Conservation (phyloP, 2,113 vertebrate genomes). For the Lepus europaeus region DNA sequence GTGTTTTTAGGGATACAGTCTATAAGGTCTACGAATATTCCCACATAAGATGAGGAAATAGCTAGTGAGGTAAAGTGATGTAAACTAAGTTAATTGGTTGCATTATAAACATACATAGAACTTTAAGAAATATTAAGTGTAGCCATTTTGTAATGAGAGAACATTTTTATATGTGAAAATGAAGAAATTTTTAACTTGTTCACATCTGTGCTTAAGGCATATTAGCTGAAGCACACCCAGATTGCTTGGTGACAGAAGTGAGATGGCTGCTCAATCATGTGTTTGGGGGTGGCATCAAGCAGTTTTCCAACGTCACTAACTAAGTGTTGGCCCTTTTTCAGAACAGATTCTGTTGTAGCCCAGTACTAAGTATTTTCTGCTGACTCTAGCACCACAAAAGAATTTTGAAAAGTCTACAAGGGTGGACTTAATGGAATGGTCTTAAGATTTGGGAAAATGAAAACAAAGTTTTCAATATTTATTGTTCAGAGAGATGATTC, state of each 20-base stretch:
- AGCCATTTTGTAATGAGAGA: background rate
- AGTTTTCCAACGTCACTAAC: background rate
- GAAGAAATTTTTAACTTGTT: background rate
- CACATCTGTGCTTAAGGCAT: background rate
- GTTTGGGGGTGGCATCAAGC: background rate
- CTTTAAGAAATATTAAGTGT: background rate
- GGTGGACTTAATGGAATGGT: background rate
- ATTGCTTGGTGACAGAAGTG: background rate
- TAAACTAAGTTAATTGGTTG: background rate
- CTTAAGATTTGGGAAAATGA: background rate
- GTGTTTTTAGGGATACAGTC: background rate
- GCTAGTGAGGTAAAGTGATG: background rate
- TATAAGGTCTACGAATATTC: constrained; percentile 20
- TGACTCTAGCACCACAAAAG: background rate
- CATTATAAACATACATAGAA: background rate
- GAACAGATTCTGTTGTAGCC: background rate
- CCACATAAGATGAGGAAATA: background rate
- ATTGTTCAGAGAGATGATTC: background rate
- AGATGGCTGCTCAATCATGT: background rate
- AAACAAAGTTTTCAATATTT: background rate
- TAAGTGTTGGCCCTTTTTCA: background rate
- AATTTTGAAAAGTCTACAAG: background rate
- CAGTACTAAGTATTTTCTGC: background rate
- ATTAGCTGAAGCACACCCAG: background rate
- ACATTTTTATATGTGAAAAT: constrained; percentile 1